Conservation (phyloP, 2,113 vertebrate genomes). For the Tetrao urogallus region DNA sequence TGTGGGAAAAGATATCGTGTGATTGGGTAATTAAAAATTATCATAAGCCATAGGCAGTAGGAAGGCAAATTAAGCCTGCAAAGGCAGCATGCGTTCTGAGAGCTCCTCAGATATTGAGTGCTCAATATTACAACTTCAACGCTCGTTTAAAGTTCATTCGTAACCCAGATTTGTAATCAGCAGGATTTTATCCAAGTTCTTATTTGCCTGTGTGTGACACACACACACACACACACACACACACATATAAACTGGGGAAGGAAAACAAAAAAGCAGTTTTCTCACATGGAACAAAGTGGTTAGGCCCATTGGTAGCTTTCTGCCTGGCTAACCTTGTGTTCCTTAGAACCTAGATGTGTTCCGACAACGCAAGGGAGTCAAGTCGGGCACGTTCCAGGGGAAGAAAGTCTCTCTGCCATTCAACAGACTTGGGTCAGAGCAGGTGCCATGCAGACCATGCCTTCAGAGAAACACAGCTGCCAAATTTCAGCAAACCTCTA, state of each 20-base stretch:
- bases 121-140: neutral
- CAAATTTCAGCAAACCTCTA: conserved; percentile 40
- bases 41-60: conserved; percentile 50
- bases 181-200: neutral
- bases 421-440: neutral
- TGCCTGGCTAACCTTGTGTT: neutral
- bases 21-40: conserved; percentile 68
- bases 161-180: neutral
- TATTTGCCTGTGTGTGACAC: neutral
- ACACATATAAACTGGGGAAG: neutral
- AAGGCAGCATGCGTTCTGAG: neutral
- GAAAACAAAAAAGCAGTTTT: neutral
- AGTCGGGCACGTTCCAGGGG: neutral
- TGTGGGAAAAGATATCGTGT: conserved; percentile 49
- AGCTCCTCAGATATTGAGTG: neutral
- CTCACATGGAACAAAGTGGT: neutral
- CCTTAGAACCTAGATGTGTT: neutral
- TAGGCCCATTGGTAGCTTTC: neutral
- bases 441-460: neutral
- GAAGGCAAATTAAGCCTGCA: conserved; percentile 58
- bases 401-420: neutral
- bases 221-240: too few relatives aligned
- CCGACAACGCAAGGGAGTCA: neutral
- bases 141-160: neutral
- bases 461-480: conserved; percentile 51